These are phyloP conservation scores for Clupea harengus DNA, from an alignment of 2,113 vertebrate species.

Conservation along the genomic window DNA sequence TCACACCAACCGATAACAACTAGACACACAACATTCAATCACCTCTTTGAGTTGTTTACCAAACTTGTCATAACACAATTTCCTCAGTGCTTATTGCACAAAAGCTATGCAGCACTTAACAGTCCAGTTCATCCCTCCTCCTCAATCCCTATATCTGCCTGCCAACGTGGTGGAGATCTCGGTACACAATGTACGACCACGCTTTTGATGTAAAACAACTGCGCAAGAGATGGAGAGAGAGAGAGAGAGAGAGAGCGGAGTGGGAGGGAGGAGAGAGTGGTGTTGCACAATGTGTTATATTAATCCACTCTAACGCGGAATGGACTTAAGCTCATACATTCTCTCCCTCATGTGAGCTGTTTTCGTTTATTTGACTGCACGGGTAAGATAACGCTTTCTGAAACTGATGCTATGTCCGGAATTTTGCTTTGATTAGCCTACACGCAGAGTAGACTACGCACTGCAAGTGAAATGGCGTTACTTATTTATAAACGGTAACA, in stretches of 20 bases:
- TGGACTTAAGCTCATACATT: slow-evolving; percentile 30
- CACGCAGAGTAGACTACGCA: neutral
- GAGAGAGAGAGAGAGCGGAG: slow-evolving; percentile 36
- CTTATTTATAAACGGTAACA: slow-evolving; percentile 19
- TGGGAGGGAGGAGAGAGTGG: slow-evolving; percentile 36
- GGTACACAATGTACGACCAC: slow-evolving; percentile 73
- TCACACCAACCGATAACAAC: neutral
- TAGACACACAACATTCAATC: neutral
- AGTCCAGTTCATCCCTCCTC: slow-evolving; percentile 56
- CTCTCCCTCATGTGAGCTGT: slow-evolving; percentile 26
- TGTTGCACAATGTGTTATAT: slow-evolving; percentile 49
- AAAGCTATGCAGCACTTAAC: slow-evolving; percentile 35
- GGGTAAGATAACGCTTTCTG: neutral
- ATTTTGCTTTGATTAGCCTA: neutral
- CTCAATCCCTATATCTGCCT: slow-evolving; percentile 60
- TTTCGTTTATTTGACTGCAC: slow-evolving; percentile 34
- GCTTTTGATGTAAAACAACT: slow-evolving; percentile 60
- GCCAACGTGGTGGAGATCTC: slow-evolving; percentile 62
- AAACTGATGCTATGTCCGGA: slow-evolving; percentile 14
- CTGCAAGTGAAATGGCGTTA: slow-evolving; percentile 13
- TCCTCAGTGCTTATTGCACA: slow-evolving; percentile 4
- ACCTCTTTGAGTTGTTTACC: neutral
- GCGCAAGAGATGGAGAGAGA: slow-evolving; percentile 45
- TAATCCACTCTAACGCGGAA: slow-evolving; percentile 39
- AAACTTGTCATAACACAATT: neutral